Evolutionary conservation across 2,797 vertebrate species (phyloP).

Genomic region (Caiman crocodilus): DNA sequence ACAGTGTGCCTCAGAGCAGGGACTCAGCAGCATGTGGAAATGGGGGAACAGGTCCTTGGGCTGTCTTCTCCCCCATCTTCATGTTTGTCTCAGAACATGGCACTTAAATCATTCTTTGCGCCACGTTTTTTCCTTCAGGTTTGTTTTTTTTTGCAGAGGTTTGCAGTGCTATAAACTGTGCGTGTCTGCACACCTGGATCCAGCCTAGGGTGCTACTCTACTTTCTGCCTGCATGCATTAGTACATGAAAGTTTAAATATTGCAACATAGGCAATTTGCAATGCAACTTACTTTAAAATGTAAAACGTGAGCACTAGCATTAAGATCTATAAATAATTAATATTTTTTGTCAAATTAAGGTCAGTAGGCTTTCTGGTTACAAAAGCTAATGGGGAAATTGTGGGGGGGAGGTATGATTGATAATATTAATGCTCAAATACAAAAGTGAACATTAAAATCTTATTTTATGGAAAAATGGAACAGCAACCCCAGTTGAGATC

Average conservation of each 20-base stretch:
- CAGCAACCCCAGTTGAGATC: not conserved
- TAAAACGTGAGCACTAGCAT: not conserved
- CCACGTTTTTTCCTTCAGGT: no score
- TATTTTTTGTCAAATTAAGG: not conserved
- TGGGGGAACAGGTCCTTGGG: no score
- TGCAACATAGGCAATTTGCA: not conserved
- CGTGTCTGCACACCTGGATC: no score
- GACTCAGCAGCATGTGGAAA: no score
- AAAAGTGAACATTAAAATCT: no score
- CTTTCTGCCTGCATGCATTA: not conserved
- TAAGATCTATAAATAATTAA: not conserved
- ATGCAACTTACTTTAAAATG: not conserved
- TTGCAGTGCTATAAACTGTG: no score
- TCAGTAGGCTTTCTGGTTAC: not conserved
- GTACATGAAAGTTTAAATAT: not conserved
- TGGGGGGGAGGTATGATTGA: not conserved
- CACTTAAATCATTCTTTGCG: no score
- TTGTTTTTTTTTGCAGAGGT: no score
- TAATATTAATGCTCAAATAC: not conserved
- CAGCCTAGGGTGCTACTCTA: no score
- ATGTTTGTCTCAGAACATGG: no score
- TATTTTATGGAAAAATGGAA: not conserved
- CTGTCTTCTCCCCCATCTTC: no score
- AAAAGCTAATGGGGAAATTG: not conserved
- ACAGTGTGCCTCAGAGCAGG: no score